Evolutionary conservation across 2,797 vertebrate genomes (phyloP), one percentile per base, ranked within the genome.

Genomic region (Gymnothorax reevesii): DNA sequence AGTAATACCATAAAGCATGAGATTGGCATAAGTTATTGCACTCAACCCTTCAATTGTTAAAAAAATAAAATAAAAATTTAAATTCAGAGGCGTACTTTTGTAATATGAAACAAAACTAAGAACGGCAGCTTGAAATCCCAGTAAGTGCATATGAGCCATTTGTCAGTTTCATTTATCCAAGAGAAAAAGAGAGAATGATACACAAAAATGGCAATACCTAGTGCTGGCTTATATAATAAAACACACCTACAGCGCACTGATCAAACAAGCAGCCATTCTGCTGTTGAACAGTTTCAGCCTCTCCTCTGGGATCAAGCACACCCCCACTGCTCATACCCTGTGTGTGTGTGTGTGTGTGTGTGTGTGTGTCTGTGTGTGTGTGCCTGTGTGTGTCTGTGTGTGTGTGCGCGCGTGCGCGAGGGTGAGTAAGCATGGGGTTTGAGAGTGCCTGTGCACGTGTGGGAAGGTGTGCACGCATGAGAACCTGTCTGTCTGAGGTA

Each of bases 401-500:
- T 62, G 12, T 62, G 60, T 62, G 6, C 20, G 73, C 52, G 2
- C 12, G 6, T 49, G 73, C 2, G 73, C 5, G 33, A 4, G 1
- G 13, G 33, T n/a, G 73, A 0, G 7, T 52, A 15, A 49, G 73
- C 42, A 52, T 77, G 1, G 77, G 52, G 13, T n/a, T 57, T 83
- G 77, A 10, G 33, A 42, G 33, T 64, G 57, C 82, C 49, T 86
- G 83, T 66, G 66, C 82, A 77, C 71, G 83, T 75, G 69, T 85
- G 55, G 82, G 69, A 59, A 52, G n/a, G 75, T 57, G 33, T 85
- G 59, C 69, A 42, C 33, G 33, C 33, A 2, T 42, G 33, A 42
- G 33, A 42, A 42, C 33, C 33, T 42, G 33, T 42, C 33, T 42
- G 33, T 42, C 33, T 42, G 33, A 42, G 33, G 80, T 52, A 52